These are phyloP conservation scores for Apogon talboti DNA, from an alignment of 2,797 vertebrate genomes.

Conservation along the genomic window DNA sequence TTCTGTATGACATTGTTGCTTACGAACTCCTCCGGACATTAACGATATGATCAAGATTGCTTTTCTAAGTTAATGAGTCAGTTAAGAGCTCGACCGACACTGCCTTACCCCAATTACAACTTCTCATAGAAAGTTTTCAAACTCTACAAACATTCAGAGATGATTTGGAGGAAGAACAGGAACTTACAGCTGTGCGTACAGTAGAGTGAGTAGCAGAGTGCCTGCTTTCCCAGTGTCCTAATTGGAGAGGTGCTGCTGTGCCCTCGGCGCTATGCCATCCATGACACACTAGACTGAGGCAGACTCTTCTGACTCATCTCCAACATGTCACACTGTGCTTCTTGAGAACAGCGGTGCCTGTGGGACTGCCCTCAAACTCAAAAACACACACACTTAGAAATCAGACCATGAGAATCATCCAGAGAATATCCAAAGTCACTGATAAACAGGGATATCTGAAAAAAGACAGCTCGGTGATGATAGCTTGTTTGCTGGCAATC, in stretches of 20 bases:
- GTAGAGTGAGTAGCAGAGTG: conserved; percentile 20
- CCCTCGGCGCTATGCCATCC: conserved; percentile 46
- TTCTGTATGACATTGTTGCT: too few relatives aligned
- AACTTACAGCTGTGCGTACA: conserved; percentile 22
- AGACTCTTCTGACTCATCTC: conserved; percentile 37
- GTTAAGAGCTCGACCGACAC: conserved; percentile 6
- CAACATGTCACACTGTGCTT: conserved; percentile 45
- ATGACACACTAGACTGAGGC: conserved; percentile 27
- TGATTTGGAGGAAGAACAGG: conserved; percentile 26
- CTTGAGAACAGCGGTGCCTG: conserved; percentile 40
- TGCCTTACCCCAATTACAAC: neutral
- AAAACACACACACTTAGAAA: conserved; percentile 6
- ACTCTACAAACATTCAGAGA: conserved; percentile 14
- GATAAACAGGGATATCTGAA: neutral
- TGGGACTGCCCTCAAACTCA: conserved; percentile 40
- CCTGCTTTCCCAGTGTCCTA: conserved; percentile 39
- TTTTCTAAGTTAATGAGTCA: neutral
- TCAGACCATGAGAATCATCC: conserved; percentile 1
- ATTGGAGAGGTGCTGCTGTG: conserved; percentile 61
- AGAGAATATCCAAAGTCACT: neutral
- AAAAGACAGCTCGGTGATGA: neutral
- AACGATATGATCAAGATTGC: too few relatives aligned
- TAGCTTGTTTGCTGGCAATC: neutral
- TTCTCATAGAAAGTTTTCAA: conserved; percentile 30
- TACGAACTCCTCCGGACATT: too few relatives aligned